Evolutionary conservation across 2,888 invertebrate genomes (phyloP), one percentile per base, ranked within the genome.

Genomic region (Anthophora plumipes): DNA sequence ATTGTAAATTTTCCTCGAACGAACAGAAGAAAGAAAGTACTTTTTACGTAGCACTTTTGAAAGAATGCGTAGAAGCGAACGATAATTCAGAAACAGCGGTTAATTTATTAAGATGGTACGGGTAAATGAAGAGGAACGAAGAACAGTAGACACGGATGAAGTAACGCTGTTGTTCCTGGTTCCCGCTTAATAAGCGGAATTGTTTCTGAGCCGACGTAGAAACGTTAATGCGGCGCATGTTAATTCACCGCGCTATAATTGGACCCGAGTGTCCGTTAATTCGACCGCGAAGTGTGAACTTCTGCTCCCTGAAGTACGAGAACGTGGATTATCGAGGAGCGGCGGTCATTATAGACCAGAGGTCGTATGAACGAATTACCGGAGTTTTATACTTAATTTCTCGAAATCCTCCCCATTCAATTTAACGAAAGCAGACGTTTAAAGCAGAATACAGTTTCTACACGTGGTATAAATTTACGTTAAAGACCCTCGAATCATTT

Each of bases 211-310:
- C 22, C 52, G 22, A 52, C 22, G 52, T 59, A 39, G 57, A 37
- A 39, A 37, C 39, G 57, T 59, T 59, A 59, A 59, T 59, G 37
- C 57, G n/a, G 52, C 5, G 22, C 52, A 22, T 52, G 52, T 52
- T 52, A 52, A 52, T 52, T 22, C 52, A n/a, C 39, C 39, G n/a
- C n/a, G n/a, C 7, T 39, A 39, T 59, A 59, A 59, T 59, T 59
- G 39, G 37, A 39, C 39, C 20, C n/a, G 20, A 11, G 8, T n/a
- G 57, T n/a, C 20, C n/a, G 39, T 39, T n/a, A 59, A 59, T 59
- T 39, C 39, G 57, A 39, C 57, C 57, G 39, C 57, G 57, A 55
- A 55, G 55, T 55, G 20, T 31, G 55, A 59, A 39, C 39, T 59
- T 59, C 39, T 39, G 57, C 57, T 31, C 17, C 6, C n/a, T 11